Percentiles rank a stretch among this genome's conserved stretches.
Evolutionary conservation across 2,888 invertebrate genomes (phyloP).

Genomic region (Leptopilina drosophilae): DNA sequence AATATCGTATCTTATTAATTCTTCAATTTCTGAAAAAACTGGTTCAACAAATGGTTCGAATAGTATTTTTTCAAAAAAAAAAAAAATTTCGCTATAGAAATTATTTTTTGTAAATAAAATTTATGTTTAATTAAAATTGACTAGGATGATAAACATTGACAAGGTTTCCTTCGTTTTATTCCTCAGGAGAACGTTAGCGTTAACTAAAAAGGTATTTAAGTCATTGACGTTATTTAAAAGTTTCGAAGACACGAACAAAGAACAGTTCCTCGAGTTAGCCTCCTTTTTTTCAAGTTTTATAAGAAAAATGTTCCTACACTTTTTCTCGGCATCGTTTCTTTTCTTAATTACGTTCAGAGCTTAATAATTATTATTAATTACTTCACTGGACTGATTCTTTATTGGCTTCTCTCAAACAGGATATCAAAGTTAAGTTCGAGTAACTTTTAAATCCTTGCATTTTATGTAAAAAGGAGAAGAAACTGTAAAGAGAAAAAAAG

Average conservation of each 20-base stretch:
- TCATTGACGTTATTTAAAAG: not conserved
- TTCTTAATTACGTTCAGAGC: constrained; percentile 8
- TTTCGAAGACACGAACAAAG: constrained; percentile 12
- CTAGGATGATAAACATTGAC: too few relatives aligned
- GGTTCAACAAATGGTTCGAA: too few relatives aligned
- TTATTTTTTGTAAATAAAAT: too few relatives aligned
- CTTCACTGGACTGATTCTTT: not conserved
- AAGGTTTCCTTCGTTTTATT: too few relatives aligned
- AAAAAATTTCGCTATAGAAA: too few relatives aligned
- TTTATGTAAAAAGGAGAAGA: not conserved
- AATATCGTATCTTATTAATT: too few relatives aligned
- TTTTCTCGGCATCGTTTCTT: constrained; percentile 2
- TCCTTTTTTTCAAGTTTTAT: not conserved
- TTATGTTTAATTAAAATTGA: too few relatives aligned
- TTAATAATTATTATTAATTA: constrained; percentile 28
- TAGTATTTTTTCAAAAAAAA: too few relatives aligned
- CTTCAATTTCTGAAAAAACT: too few relatives aligned
- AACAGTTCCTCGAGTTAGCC: not conserved
- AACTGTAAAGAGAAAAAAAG: not conserved
- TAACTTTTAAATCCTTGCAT: constrained; percentile 5
- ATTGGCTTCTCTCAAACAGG: constrained; percentile 3
- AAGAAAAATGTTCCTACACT: not conserved
- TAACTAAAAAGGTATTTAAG: too few relatives aligned
- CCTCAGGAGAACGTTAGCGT: too few relatives aligned
- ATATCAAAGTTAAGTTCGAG: constrained; percentile 9